phyloP scores from a whole-genome alignment of 2,888 invertebrate genomes.

The Trichopria drosophilae region DNA sequence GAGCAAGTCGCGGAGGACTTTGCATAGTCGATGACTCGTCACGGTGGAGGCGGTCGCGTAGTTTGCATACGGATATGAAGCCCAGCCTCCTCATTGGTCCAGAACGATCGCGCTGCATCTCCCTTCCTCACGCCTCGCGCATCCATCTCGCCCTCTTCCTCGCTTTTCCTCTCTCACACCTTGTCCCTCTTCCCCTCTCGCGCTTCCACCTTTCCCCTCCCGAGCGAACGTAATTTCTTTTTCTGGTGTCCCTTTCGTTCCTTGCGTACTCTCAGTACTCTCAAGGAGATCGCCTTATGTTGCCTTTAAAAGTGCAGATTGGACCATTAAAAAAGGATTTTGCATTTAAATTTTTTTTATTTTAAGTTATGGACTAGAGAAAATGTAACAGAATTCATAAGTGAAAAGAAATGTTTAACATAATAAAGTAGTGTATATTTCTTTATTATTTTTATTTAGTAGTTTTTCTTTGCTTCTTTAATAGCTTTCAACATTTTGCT shows the following conservation, averaged over 20 bases:
- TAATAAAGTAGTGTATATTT: too few relatives aligned
- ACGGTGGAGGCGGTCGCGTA: constrained; percentile 51
- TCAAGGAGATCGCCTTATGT: too few relatives aligned
- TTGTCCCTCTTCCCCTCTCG: not conserved
- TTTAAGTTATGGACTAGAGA: too few relatives aligned
- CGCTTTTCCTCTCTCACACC: constrained; percentile 11
- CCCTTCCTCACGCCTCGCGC: constrained; percentile 40
- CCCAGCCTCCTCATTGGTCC: constrained; percentile 55
- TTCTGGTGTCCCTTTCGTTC: not conserved
- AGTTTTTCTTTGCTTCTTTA: too few relatives aligned
- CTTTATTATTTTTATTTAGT: too few relatives aligned
- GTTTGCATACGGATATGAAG: constrained; percentile 54
- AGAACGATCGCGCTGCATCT: constrained; percentile 45
- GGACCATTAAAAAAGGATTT: too few relatives aligned
- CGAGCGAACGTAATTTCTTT: not conserved
- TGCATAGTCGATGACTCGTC: constrained; percentile 52
- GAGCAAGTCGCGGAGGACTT: constrained; percentile 48
- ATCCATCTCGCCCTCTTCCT: constrained; percentile 19
- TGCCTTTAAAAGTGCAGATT: too few relatives aligned
- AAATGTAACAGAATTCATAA: too few relatives aligned
- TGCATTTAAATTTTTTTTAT: too few relatives aligned
- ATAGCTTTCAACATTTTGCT: too few relatives aligned
- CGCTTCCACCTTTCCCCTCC: constrained; percentile 1
- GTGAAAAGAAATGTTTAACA: too few relatives aligned
- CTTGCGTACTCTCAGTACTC: not conserved